Evolutionary conservation across 2,113 vertebrate genomes (phyloP), one percentile per base, ranked within the genome.

Genomic region (Pelobates fuscus): DNA sequence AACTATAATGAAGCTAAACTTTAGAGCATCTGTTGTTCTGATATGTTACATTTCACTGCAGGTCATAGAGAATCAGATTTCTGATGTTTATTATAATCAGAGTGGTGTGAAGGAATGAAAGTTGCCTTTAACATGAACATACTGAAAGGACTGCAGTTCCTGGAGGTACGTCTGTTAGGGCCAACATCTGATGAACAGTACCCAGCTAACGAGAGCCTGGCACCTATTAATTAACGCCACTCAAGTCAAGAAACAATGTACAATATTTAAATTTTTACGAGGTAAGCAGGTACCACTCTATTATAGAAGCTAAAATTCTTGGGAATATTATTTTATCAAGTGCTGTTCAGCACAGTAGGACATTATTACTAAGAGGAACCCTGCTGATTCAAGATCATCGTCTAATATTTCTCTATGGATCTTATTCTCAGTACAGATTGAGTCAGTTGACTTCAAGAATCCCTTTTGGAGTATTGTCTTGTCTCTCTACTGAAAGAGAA

Each of bases 11-110:
- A 76, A 67, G 26, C 24, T 17, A 58, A 52, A 49, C 46, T 24
- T 12, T n/a, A 4, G 17, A 76, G 55, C 73, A 68, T 76, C 73
- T 76, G 73, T 55, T 59, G 54, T 37, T 3, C 23, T 43, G 62
- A 66, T 59, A 37, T 73, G 60, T 29, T 27, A 64, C 20, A 25
- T 66, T 25, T 61, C 41, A 68, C 73, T 43, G 57, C 64, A 12
- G 73, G 65, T 76, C 64, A 68, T 37, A 37, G 41, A 21, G 65
- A 67, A 49, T 27, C n/a, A 49, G 63, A 58, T 60, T 46, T 67
- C 58, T 23, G 18, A 32, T 66, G 15, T 66, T 75, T 29, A 75
- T 75, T 21, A 58, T 52, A 54, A 52, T 26, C 58, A 64, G 71
- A 73, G 67, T 32, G 41, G 17, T 58, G 15, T 59, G 37, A 67